phyloP scores from a whole-genome alignment of 2,113 vertebrate species.

The Furnarius figulus region DNA sequence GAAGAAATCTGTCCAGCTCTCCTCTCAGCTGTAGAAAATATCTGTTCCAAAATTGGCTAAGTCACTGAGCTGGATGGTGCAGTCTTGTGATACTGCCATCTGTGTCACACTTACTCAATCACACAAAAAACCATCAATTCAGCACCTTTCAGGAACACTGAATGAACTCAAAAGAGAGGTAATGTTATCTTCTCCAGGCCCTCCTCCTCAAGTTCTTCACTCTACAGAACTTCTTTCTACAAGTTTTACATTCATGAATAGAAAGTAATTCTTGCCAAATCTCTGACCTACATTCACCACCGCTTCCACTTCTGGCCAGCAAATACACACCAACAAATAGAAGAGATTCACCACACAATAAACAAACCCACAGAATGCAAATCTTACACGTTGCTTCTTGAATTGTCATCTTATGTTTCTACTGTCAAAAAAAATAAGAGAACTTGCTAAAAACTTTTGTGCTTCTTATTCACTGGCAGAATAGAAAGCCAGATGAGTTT shows the following conservation, averaged over 20 bases:
- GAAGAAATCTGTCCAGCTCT: neutral
- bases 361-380: neutral
- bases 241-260: neutral
- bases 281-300: neutral
- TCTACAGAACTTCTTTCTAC: neutral
- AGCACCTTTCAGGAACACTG: neutral
- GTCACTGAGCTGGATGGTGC: rapidly evolving
- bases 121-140: neutral
- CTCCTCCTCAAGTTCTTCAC: neutral
- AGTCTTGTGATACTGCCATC: neutral
- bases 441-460: neutral
- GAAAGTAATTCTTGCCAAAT: neutral
- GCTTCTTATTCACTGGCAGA: neutral
- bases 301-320: neutral
- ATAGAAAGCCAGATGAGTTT: neutral
- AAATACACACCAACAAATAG: neutral
- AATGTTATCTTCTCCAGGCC: neutral
- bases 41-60: neutral
- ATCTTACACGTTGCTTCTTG: neutral
- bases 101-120: neutral
- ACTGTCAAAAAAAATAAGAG: neutral
- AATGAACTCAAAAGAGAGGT: neutral
- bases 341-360: neutral
- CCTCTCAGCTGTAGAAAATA: neutral
- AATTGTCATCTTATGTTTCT: neutral